Evolutionary conservation across 2,888 invertebrate species (phyloP), one percentile per base, ranked within the genome.

Genomic region (Stenchaetothrips biformis): DNA sequence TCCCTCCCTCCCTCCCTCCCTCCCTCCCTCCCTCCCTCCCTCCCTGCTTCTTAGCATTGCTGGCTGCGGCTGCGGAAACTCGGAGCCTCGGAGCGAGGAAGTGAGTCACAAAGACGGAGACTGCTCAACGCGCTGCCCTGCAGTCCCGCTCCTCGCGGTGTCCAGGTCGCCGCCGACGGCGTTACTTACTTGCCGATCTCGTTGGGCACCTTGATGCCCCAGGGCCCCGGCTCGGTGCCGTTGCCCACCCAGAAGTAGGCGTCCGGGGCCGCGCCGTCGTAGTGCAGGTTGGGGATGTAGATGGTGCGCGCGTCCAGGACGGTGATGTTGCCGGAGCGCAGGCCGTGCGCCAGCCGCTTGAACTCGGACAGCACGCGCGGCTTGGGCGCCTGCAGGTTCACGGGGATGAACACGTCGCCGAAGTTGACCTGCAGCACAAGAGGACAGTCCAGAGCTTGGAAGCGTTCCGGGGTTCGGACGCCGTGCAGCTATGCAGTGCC

Each of bases 221-320:
- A 92, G 25, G 93, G 89, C 84, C 91, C 92, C 0, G 96, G 95
- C 83, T 94, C 93, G 0, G 92, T 88, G 7, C 96, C 96, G 84
- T 92, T 95, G 21, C 97, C 96, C n/a, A 96, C 96, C 94, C 95
- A 96, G 87, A 97, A 97, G 87, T 95, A 96, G 0, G 96, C 96
- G 86, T 96, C 96, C 0, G 96, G 96, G 0, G 95, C 96, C 1
- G 93, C 94, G 49, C 96, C 96, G 84, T 97, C 96, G 85, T 96
- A 97, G 85, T 96, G 95, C 83, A 97, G 88, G 88, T 96, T 96
- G 9, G 96, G 96, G 83, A 97, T 96, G 87, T 94, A 94, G 87
- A 97, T 93, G 0, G 97, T 96, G 87, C 95, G 95, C 62, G 95
- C 95, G 87, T 97, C 96, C 81, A 97, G 87, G 18, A 97, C 94